Conservation (phyloP, 2,113 vertebrate species). For the Chaenocephalus aceratus region DNA sequence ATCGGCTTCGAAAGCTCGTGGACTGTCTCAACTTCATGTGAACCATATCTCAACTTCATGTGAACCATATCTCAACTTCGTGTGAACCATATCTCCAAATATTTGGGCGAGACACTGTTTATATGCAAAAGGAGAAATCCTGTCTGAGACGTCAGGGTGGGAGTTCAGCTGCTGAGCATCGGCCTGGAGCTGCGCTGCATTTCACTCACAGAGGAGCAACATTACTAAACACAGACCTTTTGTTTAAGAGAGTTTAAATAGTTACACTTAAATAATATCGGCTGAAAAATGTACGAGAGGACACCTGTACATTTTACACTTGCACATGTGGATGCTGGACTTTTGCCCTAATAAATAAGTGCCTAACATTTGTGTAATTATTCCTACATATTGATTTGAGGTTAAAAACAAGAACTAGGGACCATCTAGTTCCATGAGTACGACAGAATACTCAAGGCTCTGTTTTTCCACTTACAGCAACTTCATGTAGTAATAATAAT, state of each 20-base stretch:
- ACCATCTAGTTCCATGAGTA: too few relatives aligned
- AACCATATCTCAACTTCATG: slow-evolving; percentile 24
- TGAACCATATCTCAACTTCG: slow-evolving; percentile 20
- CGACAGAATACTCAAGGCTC: background rate
- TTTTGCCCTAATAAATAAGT: background rate
- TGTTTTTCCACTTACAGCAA: background rate
- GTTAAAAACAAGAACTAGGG: background rate
- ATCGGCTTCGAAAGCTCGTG: slow-evolving; percentile 51
- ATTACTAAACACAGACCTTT: background rate
- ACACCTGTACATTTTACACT: too few relatives aligned
- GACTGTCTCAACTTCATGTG: slow-evolving; percentile 39
- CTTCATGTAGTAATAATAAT: too few relatives aligned
- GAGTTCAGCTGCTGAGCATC: slow-evolving; percentile 15
- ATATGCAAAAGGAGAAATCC: slow-evolving; percentile 24
- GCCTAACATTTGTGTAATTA: background rate
- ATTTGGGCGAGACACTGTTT: slow-evolving; percentile 19
- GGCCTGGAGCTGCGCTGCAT: slow-evolving; percentile 1
- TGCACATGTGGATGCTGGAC: background rate
- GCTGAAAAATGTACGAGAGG: too few relatives aligned
- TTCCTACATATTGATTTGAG: background rate
- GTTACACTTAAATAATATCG: too few relatives aligned
- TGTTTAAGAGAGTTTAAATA: background rate
- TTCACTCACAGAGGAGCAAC: background rate
- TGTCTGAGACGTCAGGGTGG: slow-evolving; percentile 38
- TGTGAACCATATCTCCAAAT: slow-evolving; percentile 25